phyloP scores from a whole-genome alignment of 1,140 invertebrate species.

The Saxidomus purpurata region DNA sequence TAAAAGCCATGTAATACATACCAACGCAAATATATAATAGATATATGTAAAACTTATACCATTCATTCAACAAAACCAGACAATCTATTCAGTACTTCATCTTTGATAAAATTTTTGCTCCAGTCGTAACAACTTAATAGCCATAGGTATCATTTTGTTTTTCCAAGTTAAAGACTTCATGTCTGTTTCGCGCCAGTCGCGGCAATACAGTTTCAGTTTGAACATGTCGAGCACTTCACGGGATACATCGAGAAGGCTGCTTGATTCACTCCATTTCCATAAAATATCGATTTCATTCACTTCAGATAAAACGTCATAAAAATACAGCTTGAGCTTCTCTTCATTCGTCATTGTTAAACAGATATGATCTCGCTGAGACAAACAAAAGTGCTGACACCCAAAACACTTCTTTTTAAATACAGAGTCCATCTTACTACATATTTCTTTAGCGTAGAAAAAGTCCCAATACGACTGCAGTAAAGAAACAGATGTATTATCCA shows the following conservation, averaged over 20 bases:
- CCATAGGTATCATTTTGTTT: constrained; percentile 32
- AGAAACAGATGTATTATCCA: no score
- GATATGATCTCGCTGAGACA: no score
- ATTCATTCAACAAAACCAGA: neutral
- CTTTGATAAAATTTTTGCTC: neutral
- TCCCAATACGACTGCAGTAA: no score
- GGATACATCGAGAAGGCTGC: neutral
- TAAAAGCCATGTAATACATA: no score
- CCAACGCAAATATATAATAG: neutral
- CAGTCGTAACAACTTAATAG: neutral
- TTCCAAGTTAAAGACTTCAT: constrained; percentile 9
- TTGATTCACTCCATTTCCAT: neutral
- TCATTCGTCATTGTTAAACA: neutral
- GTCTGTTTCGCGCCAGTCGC: constrained; percentile 40
- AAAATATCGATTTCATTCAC: constrained; percentile 23
- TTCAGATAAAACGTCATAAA: neutral
- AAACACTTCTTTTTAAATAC: no score
- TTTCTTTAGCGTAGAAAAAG: no score
- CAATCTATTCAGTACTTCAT: no score
- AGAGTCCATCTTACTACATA: no score
- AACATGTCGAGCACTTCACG: no score
- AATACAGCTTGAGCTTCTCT: constrained; percentile 8
- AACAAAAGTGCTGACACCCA: no score
- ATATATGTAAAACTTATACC: neutral
- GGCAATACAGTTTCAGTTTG: constrained; percentile 48